phyloP scores from a whole-genome alignment of 2,797 vertebrate genomes.

The Myotis planiceps region DNA sequence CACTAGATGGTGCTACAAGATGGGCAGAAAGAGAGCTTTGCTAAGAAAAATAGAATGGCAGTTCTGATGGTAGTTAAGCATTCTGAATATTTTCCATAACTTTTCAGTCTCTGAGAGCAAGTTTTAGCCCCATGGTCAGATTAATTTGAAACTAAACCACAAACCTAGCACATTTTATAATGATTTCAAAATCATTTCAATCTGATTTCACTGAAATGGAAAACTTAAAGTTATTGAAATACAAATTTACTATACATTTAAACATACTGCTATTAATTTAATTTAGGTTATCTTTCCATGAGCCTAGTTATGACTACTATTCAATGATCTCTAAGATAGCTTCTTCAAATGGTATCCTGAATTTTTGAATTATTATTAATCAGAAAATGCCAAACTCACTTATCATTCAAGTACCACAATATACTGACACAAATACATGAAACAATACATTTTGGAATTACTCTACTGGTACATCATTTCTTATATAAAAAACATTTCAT shows the following conservation, averaged over 20 bases:
- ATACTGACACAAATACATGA: slow-evolving; percentile 32
- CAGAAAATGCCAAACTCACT: not conserved
- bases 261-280: slow-evolving; percentile 34
- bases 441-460: slow-evolving; percentile 46
- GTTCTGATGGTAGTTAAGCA: not conserved
- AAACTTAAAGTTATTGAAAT: slow-evolving; percentile 31
- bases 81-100: not conserved
- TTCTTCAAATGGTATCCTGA: slow-evolving; percentile 23
- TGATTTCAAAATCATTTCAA: slow-evolving; percentile 29
- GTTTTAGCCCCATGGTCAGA: not conserved
- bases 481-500: slow-evolving; percentile 67
- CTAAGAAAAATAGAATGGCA: not conserved
- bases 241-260: slow-evolving; percentile 13
- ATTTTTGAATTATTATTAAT: slow-evolving; percentile 34
- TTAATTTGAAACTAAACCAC: slow-evolving; percentile 41
- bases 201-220: slow-evolving; percentile 18
- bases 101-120: slow-evolving; percentile 31
- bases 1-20: slow-evolving; percentile 54
- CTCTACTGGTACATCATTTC: slow-evolving; percentile 24
- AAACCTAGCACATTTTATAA: slow-evolving; percentile 42
- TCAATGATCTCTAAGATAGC: slow-evolving; percentile 12
- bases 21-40: not conserved
- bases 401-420: not conserved
- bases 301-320: not conserved
- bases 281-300: not conserved